Conservation (phyloP, 2,888 invertebrate genomes). For the Gerris lacustris region DNA sequence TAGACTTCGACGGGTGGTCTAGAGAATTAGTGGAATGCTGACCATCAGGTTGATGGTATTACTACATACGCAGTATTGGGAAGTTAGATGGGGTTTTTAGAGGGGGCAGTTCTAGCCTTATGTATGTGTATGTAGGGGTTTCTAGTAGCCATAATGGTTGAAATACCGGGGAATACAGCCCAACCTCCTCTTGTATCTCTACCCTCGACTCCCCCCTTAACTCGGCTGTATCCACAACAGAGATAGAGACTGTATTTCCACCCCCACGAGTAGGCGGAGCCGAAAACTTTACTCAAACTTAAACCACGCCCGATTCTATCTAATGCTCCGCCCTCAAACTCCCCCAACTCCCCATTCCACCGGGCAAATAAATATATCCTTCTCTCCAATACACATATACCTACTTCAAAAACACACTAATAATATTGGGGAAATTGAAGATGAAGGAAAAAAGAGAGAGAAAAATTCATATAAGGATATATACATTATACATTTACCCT, state of each 20-base stretch:
- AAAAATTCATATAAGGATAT: too few relatives aligned
- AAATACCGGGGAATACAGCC: background rate
- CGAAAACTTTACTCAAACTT: conserved; percentile 1
- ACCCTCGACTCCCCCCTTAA: background rate
- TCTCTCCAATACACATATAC: background rate
- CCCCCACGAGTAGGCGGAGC: background rate
- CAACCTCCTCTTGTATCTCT: background rate
- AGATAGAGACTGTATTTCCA: background rate
- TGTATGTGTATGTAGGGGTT: too few relatives aligned
- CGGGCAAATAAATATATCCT: conserved; percentile 3
- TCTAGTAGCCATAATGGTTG: background rate
- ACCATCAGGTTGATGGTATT: too few relatives aligned
- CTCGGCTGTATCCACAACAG: background rate
- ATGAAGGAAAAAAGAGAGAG: too few relatives aligned
- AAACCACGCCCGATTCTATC: background rate
- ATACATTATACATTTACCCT: too few relatives aligned
- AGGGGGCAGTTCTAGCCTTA: too few relatives aligned
- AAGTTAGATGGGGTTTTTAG: too few relatives aligned
- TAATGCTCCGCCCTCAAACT: background rate
- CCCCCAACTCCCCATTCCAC: background rate
- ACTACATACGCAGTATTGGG: too few relatives aligned
- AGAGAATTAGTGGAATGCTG: too few relatives aligned
- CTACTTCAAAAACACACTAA: background rate
- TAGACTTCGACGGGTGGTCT: too few relatives aligned
- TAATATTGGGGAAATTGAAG: background rate